Conservation (phyloP, 2,888 invertebrate genomes). For the Hoplodrina blanda region DNA sequence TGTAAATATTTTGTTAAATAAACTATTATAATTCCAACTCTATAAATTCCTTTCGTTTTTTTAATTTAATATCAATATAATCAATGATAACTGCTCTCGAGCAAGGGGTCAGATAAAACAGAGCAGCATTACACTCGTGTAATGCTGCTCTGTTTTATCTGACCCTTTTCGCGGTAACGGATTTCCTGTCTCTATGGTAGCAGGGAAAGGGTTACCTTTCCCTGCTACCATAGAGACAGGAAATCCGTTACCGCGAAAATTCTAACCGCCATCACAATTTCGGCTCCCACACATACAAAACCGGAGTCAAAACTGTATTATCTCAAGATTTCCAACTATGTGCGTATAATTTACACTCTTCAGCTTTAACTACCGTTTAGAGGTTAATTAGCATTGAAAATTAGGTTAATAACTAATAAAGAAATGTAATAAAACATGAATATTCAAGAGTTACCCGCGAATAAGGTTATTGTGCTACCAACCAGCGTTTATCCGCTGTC, state of each 20-base stretch:
- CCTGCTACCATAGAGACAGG: neutral
- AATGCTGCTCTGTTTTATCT: too few species aligned
- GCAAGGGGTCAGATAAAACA: too few species aligned
- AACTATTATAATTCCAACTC: too few species aligned
- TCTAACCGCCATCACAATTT: neutral
- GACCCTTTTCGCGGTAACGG: neutral
- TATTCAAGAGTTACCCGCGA: constrained; percentile 41
- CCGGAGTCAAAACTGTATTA: constrained; percentile 10
- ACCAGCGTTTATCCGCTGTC: constrained; percentile 29
- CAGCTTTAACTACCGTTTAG: constrained; percentile 38
- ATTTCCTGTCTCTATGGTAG: neutral
- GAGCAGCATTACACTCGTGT: too few species aligned
- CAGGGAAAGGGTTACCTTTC: neutral
- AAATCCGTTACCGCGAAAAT: neutral
- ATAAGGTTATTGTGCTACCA: constrained; percentile 48
- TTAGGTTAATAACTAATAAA: constrained; percentile 60
- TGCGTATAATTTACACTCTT: constrained; percentile 6
- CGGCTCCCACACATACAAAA: constrained; percentile 10
- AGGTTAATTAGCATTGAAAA: constrained; percentile 59
- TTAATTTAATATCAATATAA: too few species aligned
- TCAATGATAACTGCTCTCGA: too few species aligned
- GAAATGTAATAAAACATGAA: constrained; percentile 56
- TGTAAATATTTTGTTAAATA: too few species aligned
- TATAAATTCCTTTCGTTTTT: too few species aligned
- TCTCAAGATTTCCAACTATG: neutral